Evolutionary conservation across 2,797 vertebrate species (phyloP).

Genomic region (Chloroceryle amazona): DNA sequence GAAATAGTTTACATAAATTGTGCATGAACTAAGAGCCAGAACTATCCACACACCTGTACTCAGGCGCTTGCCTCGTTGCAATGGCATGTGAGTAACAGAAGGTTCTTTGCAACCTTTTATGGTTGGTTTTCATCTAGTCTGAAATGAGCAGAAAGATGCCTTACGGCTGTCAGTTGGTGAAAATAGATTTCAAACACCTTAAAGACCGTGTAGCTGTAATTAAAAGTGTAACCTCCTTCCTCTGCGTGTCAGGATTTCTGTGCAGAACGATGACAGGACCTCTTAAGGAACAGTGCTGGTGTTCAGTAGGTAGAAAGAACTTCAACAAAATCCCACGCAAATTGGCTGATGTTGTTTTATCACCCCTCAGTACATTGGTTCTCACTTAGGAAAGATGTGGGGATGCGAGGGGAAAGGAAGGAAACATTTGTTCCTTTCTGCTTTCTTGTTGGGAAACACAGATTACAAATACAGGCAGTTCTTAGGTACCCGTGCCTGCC

Average conservation of each 20-base stretch:
- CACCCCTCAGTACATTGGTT: background rate
- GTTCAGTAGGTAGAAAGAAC: constrained; percentile 18
- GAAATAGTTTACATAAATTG: background rate
- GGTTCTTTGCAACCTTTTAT: background rate
- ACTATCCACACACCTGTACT: background rate
- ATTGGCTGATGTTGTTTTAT: constrained; percentile 30
- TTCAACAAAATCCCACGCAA: background rate
- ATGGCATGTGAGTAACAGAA: background rate
- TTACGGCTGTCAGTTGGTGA: background rate
- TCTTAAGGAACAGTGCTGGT: background rate
- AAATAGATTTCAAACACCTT: constrained; percentile 30
- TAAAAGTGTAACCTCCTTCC: constrained; percentile 40
- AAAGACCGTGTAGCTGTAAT: constrained; percentile 19
- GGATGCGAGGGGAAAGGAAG: background rate
- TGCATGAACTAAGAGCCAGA: background rate
- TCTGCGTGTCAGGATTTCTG: background rate
- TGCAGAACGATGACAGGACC: constrained; percentile 13
- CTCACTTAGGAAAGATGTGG: background rate
- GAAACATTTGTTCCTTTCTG: background rate
- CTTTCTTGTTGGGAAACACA: background rate
- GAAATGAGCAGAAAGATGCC: background rate
- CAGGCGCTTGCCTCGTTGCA: background rate
- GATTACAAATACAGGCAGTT: background rate
- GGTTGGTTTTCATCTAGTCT: background rate
- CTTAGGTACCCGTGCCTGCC: background rate